Evolutionary conservation across 2,797 vertebrate species (phyloP), one percentile per base, ranked within the genome.

Genomic region (Clamator glandarius): DNA sequence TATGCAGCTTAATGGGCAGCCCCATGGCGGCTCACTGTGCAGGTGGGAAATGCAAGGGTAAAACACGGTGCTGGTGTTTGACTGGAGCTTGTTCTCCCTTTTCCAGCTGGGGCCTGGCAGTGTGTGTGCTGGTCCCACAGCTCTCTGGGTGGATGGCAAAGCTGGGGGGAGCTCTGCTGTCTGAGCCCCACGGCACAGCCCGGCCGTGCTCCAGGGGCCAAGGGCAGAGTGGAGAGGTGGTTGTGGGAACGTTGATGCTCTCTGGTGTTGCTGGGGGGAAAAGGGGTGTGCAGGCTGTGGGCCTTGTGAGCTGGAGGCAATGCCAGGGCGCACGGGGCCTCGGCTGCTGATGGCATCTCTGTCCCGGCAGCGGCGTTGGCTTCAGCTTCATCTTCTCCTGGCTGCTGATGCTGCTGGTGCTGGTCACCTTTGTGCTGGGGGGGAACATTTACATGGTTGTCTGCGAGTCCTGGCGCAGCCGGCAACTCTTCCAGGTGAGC

Each of bases 371-470:
- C 74, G 97, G 98, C 4, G 98, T 97, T 2, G 98, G 98, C 74
- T 98, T 99, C 94, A 99, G 98, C 95, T 99, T 99, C 95, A 90
- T 99, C 46, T 98, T 98, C 95, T 98, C 98, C 68, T 99, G 99
- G 99, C 95, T 99, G 54, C 97, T 99, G 87, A 99, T 99, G 98
- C 85, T 99, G 35, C 12, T 97, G 54, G 98, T 99, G 69, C 58
- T 98, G 66, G 42, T 98, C 86, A 93, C 98, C n/a, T 99, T 99
- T 8, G 4, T 98, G 64, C 44, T 98, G 48, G 98, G 98, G 2
- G 99, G 98, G 17, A 98, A 98, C 26, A 4, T 55, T 58, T 98
- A 98, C 91, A 92, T 98, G 11, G n/a, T 99, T 12, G 1, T 98
- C 61, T 99, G 99, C 54, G 95, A 92, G 75, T 97, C 99, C 28